Evolutionary conservation across 2,113 vertebrate genomes (phyloP).

Genomic region (Calypte anna): DNA sequence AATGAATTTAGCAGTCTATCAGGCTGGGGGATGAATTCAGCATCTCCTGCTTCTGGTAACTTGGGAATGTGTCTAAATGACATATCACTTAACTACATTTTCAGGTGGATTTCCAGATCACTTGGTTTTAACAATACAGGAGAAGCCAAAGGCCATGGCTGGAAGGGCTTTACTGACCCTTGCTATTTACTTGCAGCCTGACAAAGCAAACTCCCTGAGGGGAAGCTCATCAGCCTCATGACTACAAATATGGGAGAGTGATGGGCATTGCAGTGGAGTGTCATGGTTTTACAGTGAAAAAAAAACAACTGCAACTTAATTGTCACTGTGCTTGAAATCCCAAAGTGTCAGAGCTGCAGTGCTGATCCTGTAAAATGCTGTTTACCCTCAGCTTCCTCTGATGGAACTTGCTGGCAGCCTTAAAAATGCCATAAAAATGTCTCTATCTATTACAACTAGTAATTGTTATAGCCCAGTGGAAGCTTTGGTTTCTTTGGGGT

Average conservation of each 20-base stretch:
- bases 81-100: background rate
- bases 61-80: background rate
- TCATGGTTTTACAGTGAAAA: background rate
- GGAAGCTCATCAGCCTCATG: background rate
- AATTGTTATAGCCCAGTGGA: background rate
- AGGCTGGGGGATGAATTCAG: background rate
- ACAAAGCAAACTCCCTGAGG: background rate
- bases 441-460: background rate
- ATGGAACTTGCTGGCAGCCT: background rate
- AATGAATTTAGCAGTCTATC: background rate
- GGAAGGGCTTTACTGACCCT: background rate
- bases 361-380: background rate
- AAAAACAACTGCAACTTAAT: background rate
- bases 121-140: background rate
- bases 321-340: background rate
- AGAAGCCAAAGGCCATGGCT: background rate
- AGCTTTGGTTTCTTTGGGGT: background rate
- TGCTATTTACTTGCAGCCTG: background rate
- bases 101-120: background rate
- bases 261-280: background rate
- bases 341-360: background rate
- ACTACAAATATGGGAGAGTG: background rate
- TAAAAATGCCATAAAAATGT: background rate
- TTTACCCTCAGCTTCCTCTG: background rate
- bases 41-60: background rate